Percentiles rank a stretch among this genome's conserved stretches.
These are phyloP conservation scores for Henricia sp. DNA, from an alignment of 53 echinoderm and acorn worm genomes.

Conservation along the genomic window DNA sequence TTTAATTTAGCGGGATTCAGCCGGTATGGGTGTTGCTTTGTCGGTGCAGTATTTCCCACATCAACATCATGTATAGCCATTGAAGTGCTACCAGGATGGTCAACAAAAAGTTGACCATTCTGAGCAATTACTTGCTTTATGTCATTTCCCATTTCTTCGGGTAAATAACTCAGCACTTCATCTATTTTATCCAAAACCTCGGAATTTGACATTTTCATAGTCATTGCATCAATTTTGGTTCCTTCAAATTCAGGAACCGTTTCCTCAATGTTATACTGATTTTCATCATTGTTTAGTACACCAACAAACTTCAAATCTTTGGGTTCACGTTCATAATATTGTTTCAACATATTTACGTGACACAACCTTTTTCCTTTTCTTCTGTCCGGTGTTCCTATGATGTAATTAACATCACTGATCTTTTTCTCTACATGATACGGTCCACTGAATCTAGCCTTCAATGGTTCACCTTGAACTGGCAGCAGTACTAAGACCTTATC, in stretches of 20 bases:
- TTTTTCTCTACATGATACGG: conserved; percentile 61
- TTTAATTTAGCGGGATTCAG: conserved; percentile 59
- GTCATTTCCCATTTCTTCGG: conserved; percentile 13
- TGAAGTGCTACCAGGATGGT: conserved; percentile 31
- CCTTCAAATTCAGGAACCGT: neutral
- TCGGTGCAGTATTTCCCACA: conserved; percentile 58
- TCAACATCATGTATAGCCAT: conserved; percentile 55
- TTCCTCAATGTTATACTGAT: neutral
- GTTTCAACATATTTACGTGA: conserved; percentile 76
- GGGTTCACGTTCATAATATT: conserved; percentile 1
- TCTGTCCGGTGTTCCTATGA: conserved; percentile 74
- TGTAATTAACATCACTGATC: conserved; percentile 59
- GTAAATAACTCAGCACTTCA: conserved; percentile 37
- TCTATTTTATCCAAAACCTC: conserved; percentile 51
- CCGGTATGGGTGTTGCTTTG: conserved; percentile 70
- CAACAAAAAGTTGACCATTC: conserved; percentile 45
- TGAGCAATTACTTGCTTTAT: conserved; percentile 25
- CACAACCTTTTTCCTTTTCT: conserved; percentile 58
- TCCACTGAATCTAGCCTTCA: conserved; percentile 63
- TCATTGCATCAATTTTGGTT: neutral
- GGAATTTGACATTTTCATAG: conserved; percentile 39
- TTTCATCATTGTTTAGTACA: neutral
- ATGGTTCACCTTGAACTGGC: conserved; percentile 64
- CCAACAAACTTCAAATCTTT: neutral
- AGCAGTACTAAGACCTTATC: conserved; percentile 68